phyloP scores from a whole-genome alignment of 2,888 invertebrate genomes.

The Plebejus anna region DNA sequence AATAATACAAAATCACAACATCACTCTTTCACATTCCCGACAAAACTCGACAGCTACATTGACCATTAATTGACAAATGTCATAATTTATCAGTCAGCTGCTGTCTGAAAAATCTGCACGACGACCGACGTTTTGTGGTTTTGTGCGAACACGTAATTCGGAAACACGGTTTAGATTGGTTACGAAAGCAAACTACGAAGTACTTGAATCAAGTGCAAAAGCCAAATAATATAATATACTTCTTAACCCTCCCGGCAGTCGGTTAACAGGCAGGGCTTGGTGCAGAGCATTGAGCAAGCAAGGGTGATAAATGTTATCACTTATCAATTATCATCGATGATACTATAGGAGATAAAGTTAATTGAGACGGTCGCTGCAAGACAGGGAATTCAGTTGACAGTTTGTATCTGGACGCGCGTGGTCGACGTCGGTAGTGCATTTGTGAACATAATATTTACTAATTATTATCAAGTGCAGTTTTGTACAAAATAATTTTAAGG shows the following conservation, averaged over 20 bases:
- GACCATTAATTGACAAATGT: background rate
- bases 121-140: background rate
- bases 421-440: constrained; percentile 13
- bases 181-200: background rate
- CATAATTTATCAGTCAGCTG: background rate
- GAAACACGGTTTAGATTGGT: background rate
- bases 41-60: too few species aligned
- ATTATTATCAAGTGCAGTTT: background rate
- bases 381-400: background rate
- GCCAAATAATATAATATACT: background rate
- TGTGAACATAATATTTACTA: background rate
- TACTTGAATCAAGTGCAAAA: background rate
- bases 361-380: background rate
- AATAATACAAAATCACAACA: too few species aligned
- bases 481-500: background rate
- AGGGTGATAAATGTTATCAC: constrained; percentile 17
- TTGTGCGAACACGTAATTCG: background rate
- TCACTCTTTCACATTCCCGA: too few species aligned
- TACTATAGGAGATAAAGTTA: background rate
- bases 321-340: background rate
- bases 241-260: too few species aligned
- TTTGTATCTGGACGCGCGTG: constrained; percentile 10
- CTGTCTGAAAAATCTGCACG: too few species aligned
- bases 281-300: background rate
- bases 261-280: background rate